phyloP scores from a whole-genome alignment of 2,113 vertebrate species.

The Plotosus lineatus region DNA sequence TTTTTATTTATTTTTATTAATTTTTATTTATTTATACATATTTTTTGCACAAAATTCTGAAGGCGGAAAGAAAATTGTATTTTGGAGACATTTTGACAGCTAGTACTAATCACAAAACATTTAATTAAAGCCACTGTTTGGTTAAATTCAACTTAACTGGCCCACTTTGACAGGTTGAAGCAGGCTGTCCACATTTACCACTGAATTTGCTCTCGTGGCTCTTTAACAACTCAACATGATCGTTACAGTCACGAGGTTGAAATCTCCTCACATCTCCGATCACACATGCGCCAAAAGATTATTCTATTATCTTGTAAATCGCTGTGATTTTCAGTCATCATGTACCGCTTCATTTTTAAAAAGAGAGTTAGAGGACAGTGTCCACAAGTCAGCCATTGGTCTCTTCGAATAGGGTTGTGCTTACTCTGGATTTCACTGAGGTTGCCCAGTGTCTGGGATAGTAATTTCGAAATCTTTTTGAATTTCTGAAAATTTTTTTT shows the following conservation, averaged over 20 bases:
- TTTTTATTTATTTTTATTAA: too few relatives aligned
- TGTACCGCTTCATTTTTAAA: neutral
- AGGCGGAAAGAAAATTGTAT: neutral
- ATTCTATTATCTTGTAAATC: neutral
- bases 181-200: neutral
- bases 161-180: neutral
- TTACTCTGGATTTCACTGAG: neutral
- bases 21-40: too few relatives aligned
- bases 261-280: neutral
- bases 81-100: neutral
- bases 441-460: neutral
- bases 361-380: neutral
- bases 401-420: neutral
- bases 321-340: neutral
- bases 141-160: too few relatives aligned
- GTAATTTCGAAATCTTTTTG: neutral
- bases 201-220: neutral
- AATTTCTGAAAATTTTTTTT: neutral
- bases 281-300: neutral
- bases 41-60: too few relatives aligned
- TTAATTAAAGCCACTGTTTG: too few relatives aligned
- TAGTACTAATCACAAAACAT: neutral
- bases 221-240: neutral
- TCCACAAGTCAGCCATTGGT: neutral
- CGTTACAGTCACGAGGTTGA: neutral